phyloP scores from a whole-genome alignment of 2,888 invertebrate species.

The Spicauda simplicius region DNA sequence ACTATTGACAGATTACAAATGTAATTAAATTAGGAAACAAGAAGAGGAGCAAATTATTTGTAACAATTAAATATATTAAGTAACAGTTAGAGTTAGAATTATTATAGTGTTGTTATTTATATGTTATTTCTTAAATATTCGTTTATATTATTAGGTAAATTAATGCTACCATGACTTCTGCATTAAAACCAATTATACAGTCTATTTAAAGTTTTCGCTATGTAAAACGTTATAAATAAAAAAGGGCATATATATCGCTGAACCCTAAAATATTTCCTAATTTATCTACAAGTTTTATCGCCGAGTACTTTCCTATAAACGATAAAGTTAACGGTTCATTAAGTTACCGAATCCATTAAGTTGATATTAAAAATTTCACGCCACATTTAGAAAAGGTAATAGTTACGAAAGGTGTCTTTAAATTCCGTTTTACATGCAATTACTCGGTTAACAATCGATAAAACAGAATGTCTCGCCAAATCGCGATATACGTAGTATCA shows the following conservation, averaged over 20 bases:
- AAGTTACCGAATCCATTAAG: background rate
- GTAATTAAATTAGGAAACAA: no score
- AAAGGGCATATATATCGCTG: background rate
- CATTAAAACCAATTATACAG: no score
- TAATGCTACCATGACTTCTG: no score
- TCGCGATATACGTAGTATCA: background rate
- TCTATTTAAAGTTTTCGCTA: no score
- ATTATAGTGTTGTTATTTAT: no score
- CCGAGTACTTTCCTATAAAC: background rate
- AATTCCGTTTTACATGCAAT: conserved; percentile 26
- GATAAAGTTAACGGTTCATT: background rate
- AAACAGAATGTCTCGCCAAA: background rate
- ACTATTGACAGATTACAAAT: background rate
- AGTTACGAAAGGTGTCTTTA: conserved; percentile 5
- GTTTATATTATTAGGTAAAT: no score
- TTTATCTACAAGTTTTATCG: background rate
- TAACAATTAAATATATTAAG: no score
- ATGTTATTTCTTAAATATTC: no score
- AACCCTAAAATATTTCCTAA: no score
- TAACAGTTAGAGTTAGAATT: no score
- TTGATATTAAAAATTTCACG: conserved; percentile 9
- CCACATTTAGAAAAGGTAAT: background rate
- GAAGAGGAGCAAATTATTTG: no score
- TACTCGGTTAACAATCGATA: conserved; percentile 7
- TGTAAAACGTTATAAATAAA: background rate